Conservation (phyloP, 1,140 invertebrate species). For the Procambarus virginalis region DNA sequence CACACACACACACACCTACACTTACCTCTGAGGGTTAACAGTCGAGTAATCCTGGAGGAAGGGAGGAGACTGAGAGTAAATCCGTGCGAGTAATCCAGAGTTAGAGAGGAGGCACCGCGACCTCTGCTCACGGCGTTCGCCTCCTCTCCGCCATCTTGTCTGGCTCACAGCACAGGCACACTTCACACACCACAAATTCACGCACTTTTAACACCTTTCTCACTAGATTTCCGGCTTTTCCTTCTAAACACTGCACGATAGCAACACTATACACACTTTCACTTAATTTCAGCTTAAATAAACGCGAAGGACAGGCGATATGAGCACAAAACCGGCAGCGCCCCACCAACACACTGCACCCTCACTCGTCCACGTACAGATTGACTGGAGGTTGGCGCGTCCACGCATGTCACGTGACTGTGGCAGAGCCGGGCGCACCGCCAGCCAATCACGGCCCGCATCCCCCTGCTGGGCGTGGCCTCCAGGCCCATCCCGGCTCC, state of each 20-base stretch:
- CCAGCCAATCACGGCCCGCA: conserved; percentile 21
- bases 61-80: conserved; percentile 9
- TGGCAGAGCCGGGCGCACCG: conserved; percentile 47
- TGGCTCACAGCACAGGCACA: conserved; percentile 58
- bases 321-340: conserved; percentile 43
- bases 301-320: conserved; percentile 38
- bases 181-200: conserved; percentile 49
- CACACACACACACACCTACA: background rate
- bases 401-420: conserved; percentile 66
- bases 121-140: conserved; percentile 62
- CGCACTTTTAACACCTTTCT: conserved; percentile 51
- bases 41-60: conserved; percentile 28
- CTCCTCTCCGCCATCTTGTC: conserved; percentile 65
- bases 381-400: conserved; percentile 54
- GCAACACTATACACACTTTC: conserved; percentile 52
- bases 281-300: conserved; percentile 30
- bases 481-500: conserved; percentile 16
- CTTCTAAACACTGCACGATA: conserved; percentile 36
- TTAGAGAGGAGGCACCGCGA: conserved; percentile 42
- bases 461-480: conserved; percentile 23
- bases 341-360: conserved; percentile 54
- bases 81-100: conserved; percentile 55
- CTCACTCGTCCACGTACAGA: conserved; percentile 62
- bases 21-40: conserved; percentile 41
- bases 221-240: conserved; percentile 40